These are phyloP conservation scores for Platypus cylindrus DNA, from an alignment of 2,888 invertebrate genomes.

Conservation along the genomic window DNA sequence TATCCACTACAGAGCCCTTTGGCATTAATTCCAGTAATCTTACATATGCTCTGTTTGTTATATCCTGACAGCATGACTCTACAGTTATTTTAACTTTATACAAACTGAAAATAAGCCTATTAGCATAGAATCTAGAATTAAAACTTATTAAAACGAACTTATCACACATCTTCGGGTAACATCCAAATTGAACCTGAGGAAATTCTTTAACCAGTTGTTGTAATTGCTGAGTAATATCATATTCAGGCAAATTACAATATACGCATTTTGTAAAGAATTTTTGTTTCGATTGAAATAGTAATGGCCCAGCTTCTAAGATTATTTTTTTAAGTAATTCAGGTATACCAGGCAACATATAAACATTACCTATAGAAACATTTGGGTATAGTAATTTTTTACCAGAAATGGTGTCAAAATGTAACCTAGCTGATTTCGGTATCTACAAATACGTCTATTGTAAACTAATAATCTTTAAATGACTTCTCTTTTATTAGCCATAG, in stretches of 20 bases:
- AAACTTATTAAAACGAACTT: constrained; percentile 25
- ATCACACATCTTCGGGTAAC: constrained; percentile 38
- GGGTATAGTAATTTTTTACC: constrained; percentile 32
- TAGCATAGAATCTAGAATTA: constrained; percentile 1
- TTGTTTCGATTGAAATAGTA: constrained; percentile 31
- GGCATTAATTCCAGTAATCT: constrained; percentile 32
- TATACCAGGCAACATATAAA: constrained; percentile 59
- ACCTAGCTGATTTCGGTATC: constrained; percentile 36
- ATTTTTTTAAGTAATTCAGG: constrained; percentile 40
- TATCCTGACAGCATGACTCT: constrained; percentile 33
- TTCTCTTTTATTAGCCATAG: too few species aligned
- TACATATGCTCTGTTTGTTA: constrained; percentile 30
- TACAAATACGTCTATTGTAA: constrained; percentile 28
- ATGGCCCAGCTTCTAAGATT: constrained; percentile 28
- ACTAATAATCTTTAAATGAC: too few species aligned
- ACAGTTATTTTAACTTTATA: constrained; percentile 41
- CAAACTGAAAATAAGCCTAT: constrained; percentile 25
- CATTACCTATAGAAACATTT: constrained; percentile 43
- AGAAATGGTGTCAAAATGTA: constrained; percentile 33
- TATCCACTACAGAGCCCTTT: constrained; percentile 21
- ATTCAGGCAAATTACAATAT: constrained; percentile 37
- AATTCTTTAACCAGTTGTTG: constrained; percentile 34
- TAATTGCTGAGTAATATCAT: constrained; percentile 34
- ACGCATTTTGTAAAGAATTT: constrained; percentile 34
- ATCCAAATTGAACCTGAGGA: constrained; percentile 40